A percentile compares a stretch with the other conserved stretches of the same genome.
These are phyloP conservation scores for Bergia puertoricense DNA, from an alignment of 92 coral and sea anemone genomes.

Conservation along the genomic window DNA sequence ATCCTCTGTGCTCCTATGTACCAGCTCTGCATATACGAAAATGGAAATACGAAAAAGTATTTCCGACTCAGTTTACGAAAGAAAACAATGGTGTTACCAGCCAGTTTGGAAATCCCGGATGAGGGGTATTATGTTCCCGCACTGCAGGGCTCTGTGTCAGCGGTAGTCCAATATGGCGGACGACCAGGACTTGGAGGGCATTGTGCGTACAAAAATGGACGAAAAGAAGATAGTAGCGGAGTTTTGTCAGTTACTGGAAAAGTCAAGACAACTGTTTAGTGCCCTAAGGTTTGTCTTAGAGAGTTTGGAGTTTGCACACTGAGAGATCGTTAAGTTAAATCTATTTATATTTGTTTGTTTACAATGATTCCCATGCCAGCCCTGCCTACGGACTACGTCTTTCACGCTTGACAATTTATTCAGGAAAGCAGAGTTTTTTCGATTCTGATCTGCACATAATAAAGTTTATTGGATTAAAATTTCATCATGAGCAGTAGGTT, in stretches of 20 bases:
- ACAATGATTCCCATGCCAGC: neutral
- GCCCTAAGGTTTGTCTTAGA: conserved; percentile 73
- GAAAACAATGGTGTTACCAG: too few relatives aligned
- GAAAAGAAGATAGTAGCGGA: conserved; percentile 85
- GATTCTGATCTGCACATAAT: neutral
- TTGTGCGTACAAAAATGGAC: conserved; percentile 50
- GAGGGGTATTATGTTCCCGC: neutral
- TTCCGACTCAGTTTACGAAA: too few relatives aligned
- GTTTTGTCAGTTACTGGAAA: conserved; percentile 90
- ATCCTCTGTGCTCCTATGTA: too few relatives aligned
- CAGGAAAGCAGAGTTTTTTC: neutral
- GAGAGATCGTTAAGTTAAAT: neutral
- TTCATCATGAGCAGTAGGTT: too few relatives aligned
- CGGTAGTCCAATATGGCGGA: conserved; percentile 71
- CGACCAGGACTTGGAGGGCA: conserved; percentile 62
- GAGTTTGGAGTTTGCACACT: neutral
- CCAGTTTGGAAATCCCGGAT: too few relatives aligned
- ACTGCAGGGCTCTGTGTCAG: neutral
- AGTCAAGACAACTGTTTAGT: conserved; percentile 84
- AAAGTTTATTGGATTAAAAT: too few relatives aligned
- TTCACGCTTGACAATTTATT: neutral
- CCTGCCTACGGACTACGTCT: too few relatives aligned
- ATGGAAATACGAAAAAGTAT: too few relatives aligned
- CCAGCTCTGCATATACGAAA: too few relatives aligned
- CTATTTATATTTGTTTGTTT: conserved; percentile 1